Percentiles rank a stretch among this genome's conserved stretches.
Evolutionary conservation across 2,797 vertebrate genomes (phyloP).

Genomic region (Tragopan temminckii): DNA sequence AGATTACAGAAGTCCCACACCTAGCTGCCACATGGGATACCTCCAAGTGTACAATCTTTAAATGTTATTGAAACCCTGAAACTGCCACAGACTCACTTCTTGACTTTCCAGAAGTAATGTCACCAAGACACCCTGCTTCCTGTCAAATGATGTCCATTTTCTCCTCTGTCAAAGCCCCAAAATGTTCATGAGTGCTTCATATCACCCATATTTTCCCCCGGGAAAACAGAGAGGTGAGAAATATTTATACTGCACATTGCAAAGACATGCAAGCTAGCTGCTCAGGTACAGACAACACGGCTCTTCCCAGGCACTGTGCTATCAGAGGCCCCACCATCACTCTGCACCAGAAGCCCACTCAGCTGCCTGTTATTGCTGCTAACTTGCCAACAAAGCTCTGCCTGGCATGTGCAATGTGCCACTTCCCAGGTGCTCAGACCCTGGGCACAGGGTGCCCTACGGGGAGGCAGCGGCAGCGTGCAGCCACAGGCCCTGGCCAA

Average conservation of each 20-base stretch:
- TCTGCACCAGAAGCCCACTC: neutral
- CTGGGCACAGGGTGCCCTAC: neutral
- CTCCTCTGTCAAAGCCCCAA: neutral
- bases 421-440: neutral
- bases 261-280: neutral
- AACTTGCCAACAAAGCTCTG: neutral
- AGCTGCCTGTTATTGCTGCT: neutral
- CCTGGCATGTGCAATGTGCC: neutral
- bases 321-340: neutral
- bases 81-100: neutral
- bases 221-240: neutral
- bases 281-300: neutral
- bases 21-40: neutral
- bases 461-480: neutral
- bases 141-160: fast-evolving
- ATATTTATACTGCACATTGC: neutral
- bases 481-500: constrained; percentile 18
- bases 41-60: neutral
- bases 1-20: neutral
- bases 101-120: neutral
- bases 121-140: neutral
- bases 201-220: neutral
- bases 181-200: neutral
- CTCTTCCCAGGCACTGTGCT: neutral
- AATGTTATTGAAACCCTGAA: neutral